phyloP scores from a whole-genome alignment of 2,888 invertebrate species.

The Catocala fraxini region DNA sequence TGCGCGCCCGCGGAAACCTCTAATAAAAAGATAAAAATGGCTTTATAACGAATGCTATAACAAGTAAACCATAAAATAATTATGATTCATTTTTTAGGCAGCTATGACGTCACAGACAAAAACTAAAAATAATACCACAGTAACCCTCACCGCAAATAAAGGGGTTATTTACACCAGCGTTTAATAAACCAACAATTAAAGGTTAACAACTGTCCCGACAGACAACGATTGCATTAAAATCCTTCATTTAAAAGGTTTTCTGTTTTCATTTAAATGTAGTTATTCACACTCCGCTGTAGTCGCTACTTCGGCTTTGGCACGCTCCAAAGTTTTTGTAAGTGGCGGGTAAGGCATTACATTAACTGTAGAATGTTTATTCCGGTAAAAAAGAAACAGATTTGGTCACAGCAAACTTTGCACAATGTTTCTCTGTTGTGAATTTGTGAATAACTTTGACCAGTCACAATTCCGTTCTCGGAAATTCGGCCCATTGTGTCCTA shows the following conservation, averaged over 20 bases:
- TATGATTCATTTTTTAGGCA: no score
- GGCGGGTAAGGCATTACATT: conserved; percentile 5
- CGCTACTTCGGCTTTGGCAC: conserved; percentile 9
- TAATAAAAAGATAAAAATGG: no score
- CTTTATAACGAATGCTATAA: no score
- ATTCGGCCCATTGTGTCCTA: neutral
- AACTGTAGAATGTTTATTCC: conserved; percentile 4
- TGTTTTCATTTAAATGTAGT: conserved; percentile 9
- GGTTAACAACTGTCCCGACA: conserved; percentile 3
- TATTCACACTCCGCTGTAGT: conserved; percentile 6
- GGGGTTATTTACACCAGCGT: no score
- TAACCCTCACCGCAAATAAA: no score
- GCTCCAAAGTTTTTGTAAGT: conserved; percentile 16
- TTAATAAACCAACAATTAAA: conserved; percentile 11
- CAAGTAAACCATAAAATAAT: no score
- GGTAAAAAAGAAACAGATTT: neutral
- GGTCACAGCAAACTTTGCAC: neutral
- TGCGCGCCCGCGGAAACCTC: no score
- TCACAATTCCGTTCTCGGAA: no score
- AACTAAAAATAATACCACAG: no score
- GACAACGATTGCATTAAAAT: conserved; percentile 9
- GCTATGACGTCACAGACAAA: no score
- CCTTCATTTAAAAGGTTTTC: neutral
- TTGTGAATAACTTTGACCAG: no score
- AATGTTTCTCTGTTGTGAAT: conserved; percentile 4